Evolutionary conservation across 2,888 invertebrate species (phyloP).

Genomic region (Torymus auratus): DNA sequence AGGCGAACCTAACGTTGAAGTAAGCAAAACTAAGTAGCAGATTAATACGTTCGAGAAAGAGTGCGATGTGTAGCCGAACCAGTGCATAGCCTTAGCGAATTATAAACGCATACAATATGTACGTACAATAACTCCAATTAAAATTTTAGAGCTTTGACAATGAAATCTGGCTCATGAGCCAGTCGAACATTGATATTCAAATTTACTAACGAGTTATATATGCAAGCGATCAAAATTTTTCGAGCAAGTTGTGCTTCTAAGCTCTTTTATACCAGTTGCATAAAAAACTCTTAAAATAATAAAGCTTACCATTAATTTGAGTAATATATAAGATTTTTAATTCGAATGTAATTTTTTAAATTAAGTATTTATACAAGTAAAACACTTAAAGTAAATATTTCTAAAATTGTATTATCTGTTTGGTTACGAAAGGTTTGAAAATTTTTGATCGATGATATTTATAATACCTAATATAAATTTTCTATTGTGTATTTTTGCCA

Average conservation of each 20-base stretch:
- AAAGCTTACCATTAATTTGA: conserved; percentile 1
- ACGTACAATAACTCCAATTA: conserved; percentile 58
- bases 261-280: neutral
- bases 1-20: conserved; percentile 8
- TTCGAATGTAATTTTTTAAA: no score
- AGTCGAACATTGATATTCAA: conserved; percentile 27
- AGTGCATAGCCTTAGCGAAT: conserved; percentile 55
- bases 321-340: neutral
- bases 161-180: conserved; percentile 31
- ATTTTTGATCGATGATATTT: no score
- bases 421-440: no score
- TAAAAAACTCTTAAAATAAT: conserved; percentile 4
- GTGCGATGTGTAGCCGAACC: conserved; percentile 45
- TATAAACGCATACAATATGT: conserved; percentile 57
- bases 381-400: neutral
- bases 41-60: conserved; percentile 2
- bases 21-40: conserved; percentile 15
- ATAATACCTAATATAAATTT: no score
- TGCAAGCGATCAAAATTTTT: conserved; percentile 4
- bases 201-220: conserved; percentile 19
- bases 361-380: no score
- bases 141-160: conserved; percentile 54
- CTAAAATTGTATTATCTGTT: neutral
- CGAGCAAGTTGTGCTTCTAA: neutral
- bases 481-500: no score